Base-by-base conservation (phyloP, 2,113 vertebrate genomes). In the Phyllopteryx taeniolatus region DNA sequence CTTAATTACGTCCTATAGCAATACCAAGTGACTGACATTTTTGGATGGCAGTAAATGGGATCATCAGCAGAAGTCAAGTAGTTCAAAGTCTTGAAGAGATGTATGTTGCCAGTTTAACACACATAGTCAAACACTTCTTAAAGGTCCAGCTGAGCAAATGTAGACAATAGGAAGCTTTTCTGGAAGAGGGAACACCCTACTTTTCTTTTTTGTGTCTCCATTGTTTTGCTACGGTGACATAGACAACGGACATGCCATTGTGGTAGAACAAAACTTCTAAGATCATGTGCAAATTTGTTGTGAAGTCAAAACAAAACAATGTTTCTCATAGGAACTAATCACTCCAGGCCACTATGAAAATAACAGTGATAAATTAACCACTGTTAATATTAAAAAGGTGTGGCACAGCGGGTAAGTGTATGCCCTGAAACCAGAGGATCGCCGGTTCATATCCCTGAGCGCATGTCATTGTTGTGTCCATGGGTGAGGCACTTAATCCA, bases 151-250 rank as follows among this genome's bases (percentile, higher is more conserved):
- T 44, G 51, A 79, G 39, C 83, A 85, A 74, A 85, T 84, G 71
- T 88, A 80, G 71, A 62, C 72, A 65, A 72, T 51, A 61, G 20
- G 68, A 44, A 80, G 57, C 44, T 71, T 54, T 70, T 62, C 81
- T 88, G 75, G 43, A 61, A 54, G 49, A 76, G 71, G 65, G 61
- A 77, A 87, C 20, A 64, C 64, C 73, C 62, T 43, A 9, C 86
- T 81, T 85, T 86, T 85, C 83, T 76, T 85, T 85, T 76, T 76
- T 82, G 72, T 80, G 80, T 89, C 80, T 8, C 33, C 69, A 83
- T 85, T 77, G 35, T 85, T 90, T 83, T 81, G 42, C 79, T 59
- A 59, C 5, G 13, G 15, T 35, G 33, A 61, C 59, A n/a, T 43
- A 63, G 39, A 43, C 35, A 63, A 43, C 8, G 43, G 19, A 12